Base-by-base conservation (phyloP, 1,140 invertebrate genomes). In the Lasioglossum baleicum region DNA sequence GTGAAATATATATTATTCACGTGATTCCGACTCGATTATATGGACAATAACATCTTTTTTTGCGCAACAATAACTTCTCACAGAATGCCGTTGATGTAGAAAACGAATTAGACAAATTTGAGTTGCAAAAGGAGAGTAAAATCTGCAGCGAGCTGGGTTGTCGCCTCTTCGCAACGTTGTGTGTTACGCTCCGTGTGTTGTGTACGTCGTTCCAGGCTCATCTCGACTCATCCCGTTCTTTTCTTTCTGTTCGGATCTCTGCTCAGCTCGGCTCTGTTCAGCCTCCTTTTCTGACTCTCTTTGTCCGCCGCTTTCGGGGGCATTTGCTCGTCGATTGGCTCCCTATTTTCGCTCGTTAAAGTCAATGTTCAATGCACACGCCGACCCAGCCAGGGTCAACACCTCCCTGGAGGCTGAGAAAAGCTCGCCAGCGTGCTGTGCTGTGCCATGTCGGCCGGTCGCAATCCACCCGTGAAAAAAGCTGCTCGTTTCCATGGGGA, bases 341-440 rank as follows among this genome's bases (percentile, higher is more conserved):
- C 31, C 53, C 78, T 67, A 71, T 84, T 76, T 81, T 76, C 69
- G 61, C 56, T 71, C 61, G 60, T 84, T 77, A 51, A 63, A 81
- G 69, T 51, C 51, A 35, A 75, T 40, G 75, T 60, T 82, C 80
- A 35, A 56, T 60, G 73, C 78, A 56, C 51, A 61, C n/a, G 35
- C 20, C 31, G 11, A 26, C 17, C 17, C 44, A 68, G 53, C 53
- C 75, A 80, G 80, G 75, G 80, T 66, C 69, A 71, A 74, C 61
- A 71, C 84, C 74, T 67, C 56, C 48, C 61, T 71, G 66, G 60
- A 64, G 66, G 48, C 44, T 68, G 61, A 48, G 31, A 44, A 65
- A 64, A 68, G 40, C 58, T 56, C 58, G 7, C 44, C 44, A 1
- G 11, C 44, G 13, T 2, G 44, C 10, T 13, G 44, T 13, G 10